Conservation (phyloP, 2,888 invertebrate species). For the Tolmerus cingulatus region DNA sequence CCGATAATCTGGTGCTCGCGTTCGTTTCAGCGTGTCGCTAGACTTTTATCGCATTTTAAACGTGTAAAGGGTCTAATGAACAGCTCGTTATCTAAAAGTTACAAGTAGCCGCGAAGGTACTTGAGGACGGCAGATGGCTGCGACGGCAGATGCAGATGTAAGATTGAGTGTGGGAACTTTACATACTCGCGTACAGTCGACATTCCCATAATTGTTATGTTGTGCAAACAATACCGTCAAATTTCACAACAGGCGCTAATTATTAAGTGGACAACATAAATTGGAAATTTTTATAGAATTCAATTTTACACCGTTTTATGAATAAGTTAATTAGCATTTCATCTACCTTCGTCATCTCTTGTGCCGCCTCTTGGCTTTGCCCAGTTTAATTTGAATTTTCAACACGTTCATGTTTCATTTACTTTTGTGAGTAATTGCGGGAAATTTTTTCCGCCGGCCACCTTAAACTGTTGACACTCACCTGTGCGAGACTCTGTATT, state of each 20-base stretch:
- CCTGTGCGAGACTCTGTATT: neutral
- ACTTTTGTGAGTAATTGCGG: slow-evolving; percentile 20
- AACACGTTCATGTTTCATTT: slow-evolving; percentile 23
- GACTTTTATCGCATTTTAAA: neutral
- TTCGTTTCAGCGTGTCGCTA: neutral
- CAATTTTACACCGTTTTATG: slow-evolving; percentile 31
- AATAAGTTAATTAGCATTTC: slow-evolving; percentile 32
- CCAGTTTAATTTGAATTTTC: slow-evolving; percentile 19
- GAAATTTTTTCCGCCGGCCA: neutral
- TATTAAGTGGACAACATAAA: slow-evolving; percentile 21
- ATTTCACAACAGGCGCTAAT: slow-evolving; percentile 27
- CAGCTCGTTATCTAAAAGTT: slow-evolving; percentile 1
- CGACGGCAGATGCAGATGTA: neutral
- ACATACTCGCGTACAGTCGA: neutral
- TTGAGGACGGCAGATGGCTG: neutral
- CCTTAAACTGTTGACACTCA: slow-evolving; percentile 1
- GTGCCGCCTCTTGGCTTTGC: neutral
- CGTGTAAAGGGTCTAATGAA: neutral
- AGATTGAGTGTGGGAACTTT: slow-evolving; percentile 6
- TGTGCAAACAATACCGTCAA: slow-evolving; percentile 16
- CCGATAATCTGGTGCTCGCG: neutral
- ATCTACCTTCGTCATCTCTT: neutral
- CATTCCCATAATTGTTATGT: neutral
- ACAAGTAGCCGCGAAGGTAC: slow-evolving; percentile 9
- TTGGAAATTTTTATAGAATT: slow-evolving; percentile 28